These are phyloP conservation scores for Drosophila novamexicana DNA, from an alignment of 1,140 invertebrate species.

Conservation along the genomic window DNA sequence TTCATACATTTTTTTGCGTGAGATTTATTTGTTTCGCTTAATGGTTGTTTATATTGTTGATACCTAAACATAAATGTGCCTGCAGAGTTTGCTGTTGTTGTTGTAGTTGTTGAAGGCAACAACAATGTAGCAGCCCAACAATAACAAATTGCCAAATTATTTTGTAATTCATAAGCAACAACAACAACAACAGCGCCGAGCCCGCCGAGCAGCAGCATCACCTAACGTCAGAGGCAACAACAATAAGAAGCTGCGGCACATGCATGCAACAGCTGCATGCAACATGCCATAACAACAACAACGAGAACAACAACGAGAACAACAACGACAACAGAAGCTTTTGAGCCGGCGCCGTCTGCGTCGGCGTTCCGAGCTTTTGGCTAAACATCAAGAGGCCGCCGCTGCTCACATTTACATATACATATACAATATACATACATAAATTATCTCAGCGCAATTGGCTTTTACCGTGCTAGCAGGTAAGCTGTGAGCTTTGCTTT, in stretches of 20 bases:
- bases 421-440: no score
- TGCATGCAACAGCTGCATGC: conserved; percentile 65
- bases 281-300: conserved; percentile 24
- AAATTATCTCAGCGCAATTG: neutral
- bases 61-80: neutral
- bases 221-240: neutral
- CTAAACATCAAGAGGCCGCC: neutral
- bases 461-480: conserved; percentile 12
- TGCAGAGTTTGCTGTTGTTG: conserved; percentile 2
- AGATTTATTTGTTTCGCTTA: conserved; percentile 3
- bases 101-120: neutral
- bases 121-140: neutral
- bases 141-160: conserved; percentile 42
- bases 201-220: neutral
- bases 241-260: conserved; percentile 13
- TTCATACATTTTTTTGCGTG: neutral
- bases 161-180: conserved; percentile 11
- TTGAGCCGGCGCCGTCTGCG: conserved; percentile 27
- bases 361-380: conserved; percentile 31
- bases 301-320: conserved; percentile 9
- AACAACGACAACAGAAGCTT: conserved; percentile 31
- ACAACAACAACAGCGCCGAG: neutral
- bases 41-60: neutral
- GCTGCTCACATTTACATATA: neutral
- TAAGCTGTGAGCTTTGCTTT: conserved; percentile 8